Base-by-base conservation (phyloP, 2,888 invertebrate species). In the Carabus problematicus region DNA sequence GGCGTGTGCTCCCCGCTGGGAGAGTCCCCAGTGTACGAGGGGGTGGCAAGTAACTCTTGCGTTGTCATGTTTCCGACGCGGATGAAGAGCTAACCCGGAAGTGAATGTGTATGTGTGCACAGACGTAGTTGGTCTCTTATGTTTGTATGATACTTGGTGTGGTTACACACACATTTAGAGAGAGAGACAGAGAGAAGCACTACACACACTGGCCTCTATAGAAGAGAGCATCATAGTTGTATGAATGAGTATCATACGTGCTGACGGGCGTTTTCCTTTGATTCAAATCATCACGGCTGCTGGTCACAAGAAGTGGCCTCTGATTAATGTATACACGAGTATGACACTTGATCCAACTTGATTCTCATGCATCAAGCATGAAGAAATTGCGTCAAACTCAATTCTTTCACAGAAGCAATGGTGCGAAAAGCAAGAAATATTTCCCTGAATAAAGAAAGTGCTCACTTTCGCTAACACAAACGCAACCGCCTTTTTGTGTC, bases 51-150 rank as follows among this genome's bases (percentile, higher is more conserved):
- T 58, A 19, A 64, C 63, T 64, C 59, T 70, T 70, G 70, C 70
- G 63, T 70, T 70, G 70, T 70, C 70, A 70, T 70, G 70, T 64
- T 70, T 58, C 61, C 70, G 58, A 42, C 56, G 47, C 62, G 45
- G 70, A 70, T 64, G 55, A 70, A 70, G 70, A 70, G 58, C 68
- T 49, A 59, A 47, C 66, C 45, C 60, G 54, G 45, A 54, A 41
- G 40, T 59, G 59, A 52, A 49, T 67, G 67, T 18, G 41, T 59
- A 11, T 45, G 43, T 45, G 43, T 18, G 19, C 18, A 14, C 9
- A 43, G 19, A 29, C 29, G 29, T 29, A 6, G 29, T 29, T 19
- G 52, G 9, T 42, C 61, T 61, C 61, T 56, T 56, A 29, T 61
- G 29, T 19, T 55, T 43, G 43, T 47, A 61, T 61, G 43, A 18